These are phyloP conservation scores for Amphimedon queenslandica DNA, from an alignment of 37 sponge, comb jelly and placozoan genomes.

Conservation along the genomic window DNA sequence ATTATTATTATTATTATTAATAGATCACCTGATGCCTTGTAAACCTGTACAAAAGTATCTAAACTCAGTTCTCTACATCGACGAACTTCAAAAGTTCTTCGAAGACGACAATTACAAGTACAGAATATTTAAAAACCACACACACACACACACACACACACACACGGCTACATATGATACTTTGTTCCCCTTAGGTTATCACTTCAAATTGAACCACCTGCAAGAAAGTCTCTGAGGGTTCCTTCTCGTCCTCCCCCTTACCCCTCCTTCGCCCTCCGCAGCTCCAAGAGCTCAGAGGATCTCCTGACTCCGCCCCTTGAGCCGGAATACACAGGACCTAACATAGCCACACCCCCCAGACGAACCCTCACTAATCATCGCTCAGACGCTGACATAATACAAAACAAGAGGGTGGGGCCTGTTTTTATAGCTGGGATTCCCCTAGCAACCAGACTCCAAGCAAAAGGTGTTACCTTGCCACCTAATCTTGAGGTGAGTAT, in stretches of 20 bases:
- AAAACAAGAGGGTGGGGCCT: not conserved
- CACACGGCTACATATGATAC: not conserved
- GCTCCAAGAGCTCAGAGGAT: slow-evolving; percentile 49
- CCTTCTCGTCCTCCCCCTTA: not conserved
- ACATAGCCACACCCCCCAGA: not conserved
- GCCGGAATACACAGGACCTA: not conserved
- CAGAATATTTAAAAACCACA: slow-evolving; percentile 1
- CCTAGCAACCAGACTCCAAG: not conserved
- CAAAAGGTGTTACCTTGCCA: slow-evolving; percentile 4
- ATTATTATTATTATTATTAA: not conserved
- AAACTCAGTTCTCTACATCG: slow-evolving; percentile 46
- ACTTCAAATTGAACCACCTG: slow-evolving; percentile 22
- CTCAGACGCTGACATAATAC: not conserved
- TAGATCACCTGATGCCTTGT: slow-evolving; percentile 36
- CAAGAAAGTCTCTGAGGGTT: not conserved
- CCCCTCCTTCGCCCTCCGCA: slow-evolving; percentile 5
- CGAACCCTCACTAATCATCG: not conserved
- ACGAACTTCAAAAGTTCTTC: slow-evolving; percentile 77
- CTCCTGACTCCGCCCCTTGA: slow-evolving; percentile 21
- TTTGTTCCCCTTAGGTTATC: slow-evolving; percentile 19
- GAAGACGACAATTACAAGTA: slow-evolving; percentile 77
- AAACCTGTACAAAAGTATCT: slow-evolving; percentile 54
- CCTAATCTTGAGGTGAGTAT: not conserved
- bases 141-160: slow-evolving; percentile 4
- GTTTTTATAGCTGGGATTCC: not conserved